Evolutionary conservation across 2,113 vertebrate genomes (phyloP).

Genomic region (Ceratotherium simum): DNA sequence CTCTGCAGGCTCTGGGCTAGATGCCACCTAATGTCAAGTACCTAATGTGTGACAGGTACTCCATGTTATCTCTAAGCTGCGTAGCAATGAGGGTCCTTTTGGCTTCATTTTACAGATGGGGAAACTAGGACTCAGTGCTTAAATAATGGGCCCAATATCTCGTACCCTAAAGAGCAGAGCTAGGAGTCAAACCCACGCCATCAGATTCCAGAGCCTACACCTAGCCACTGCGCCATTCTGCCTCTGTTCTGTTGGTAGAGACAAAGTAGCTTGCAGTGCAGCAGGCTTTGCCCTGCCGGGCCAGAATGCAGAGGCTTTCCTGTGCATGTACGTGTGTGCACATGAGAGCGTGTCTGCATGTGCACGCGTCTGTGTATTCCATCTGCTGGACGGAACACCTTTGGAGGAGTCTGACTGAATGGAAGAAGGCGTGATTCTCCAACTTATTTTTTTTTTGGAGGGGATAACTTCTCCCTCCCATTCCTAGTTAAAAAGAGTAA

Average conservation of each 20-base stretch:
- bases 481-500: background rate
- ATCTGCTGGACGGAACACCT: background rate
- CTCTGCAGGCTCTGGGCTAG: background rate
- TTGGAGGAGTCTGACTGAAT: background rate
- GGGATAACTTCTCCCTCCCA: background rate
- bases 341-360: fast-evolving
- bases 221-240: fast-evolving
- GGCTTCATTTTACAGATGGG: background rate
- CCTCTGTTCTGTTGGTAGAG: background rate
- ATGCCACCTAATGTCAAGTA: background rate
- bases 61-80: background rate
- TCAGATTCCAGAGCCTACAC: background rate
- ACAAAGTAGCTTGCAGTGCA: no score
- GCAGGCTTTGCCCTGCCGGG: background rate
- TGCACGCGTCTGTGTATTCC: background rate
- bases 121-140: background rate
- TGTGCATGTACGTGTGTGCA: background rate
- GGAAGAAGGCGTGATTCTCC: background rate
- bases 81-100: background rate
- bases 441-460: background rate
- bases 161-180: background rate
- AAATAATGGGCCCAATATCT: background rate
- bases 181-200: background rate
- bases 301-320: background rate
- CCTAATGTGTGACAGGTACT: background rate